Evolutionary conservation across 53 echinoderm and acorn worm genomes (phyloP).

Genomic region (Paracentrotus lividus): DNA sequence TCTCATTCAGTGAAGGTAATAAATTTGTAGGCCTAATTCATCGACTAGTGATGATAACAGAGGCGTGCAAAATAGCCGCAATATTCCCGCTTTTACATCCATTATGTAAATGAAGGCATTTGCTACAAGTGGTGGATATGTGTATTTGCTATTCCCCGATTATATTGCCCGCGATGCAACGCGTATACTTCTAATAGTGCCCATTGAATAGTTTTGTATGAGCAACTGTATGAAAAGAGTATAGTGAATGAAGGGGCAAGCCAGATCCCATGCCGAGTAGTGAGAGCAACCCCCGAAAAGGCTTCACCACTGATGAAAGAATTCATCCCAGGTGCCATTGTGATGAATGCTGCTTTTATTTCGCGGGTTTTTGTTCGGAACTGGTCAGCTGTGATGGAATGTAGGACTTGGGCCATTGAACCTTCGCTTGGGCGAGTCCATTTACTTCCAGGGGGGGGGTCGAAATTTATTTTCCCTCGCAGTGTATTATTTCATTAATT

Average conservation of each 20-base stretch:
- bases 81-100: neutral
- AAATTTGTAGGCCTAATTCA: too few species aligned
- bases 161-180: neutral
- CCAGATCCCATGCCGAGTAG: conserved; percentile 36
- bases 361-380: conserved; percentile 78
- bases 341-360: conserved; percentile 72
- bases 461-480: neutral
- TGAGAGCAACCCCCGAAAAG: conserved; percentile 35
- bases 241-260: conserved; percentile 46
- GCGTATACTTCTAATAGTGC: neutral
- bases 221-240: conserved; percentile 2
- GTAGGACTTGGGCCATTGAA: conserved; percentile 69
- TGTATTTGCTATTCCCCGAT: neutral
- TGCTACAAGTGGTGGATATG: conserved; percentile 15
- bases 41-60: too few species aligned
- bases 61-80: too few species aligned
- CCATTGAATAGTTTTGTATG: conserved; percentile 31
- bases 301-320: conserved; percentile 32
- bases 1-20: too few species aligned
- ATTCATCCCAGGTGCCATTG: conserved; percentile 67
- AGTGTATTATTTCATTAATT: neutral
- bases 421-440: conserved; percentile 65
- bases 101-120: neutral
- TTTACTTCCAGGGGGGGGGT: conserved; percentile 48
- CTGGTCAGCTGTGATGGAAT: conserved; percentile 81